Conservation (phyloP, 92 coral and sea anemone species). For the Epizoanthus illoricatus region DNA sequence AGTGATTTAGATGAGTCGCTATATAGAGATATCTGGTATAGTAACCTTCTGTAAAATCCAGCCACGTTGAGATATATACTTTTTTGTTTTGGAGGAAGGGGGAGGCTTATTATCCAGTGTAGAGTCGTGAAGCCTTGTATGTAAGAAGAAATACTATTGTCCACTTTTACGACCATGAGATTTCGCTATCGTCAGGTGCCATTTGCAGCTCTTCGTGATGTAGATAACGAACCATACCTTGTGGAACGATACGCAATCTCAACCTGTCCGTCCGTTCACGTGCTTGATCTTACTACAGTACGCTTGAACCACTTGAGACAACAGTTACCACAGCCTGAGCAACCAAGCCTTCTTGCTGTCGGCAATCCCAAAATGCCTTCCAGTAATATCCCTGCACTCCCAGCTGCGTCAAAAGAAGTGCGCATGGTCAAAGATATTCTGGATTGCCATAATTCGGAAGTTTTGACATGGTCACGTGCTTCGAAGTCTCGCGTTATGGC, state of each 20-base stretch:
- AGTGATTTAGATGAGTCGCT: too few relatives aligned
- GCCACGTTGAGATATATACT: too few relatives aligned
- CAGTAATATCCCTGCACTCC: constrained; percentile 48
- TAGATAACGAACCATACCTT: constrained; percentile 31
- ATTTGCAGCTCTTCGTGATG: constrained; percentile 57
- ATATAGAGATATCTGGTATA: too few relatives aligned
- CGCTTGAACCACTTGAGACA: constrained; percentile 19
- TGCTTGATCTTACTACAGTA: constrained; percentile 43
- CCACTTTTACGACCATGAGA: not conserved
- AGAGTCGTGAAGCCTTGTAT: not conserved
- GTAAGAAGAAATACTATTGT: not conserved
- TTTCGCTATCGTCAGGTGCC: constrained; percentile 32
- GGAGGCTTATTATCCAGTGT: too few relatives aligned
- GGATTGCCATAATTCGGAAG: constrained; percentile 36
- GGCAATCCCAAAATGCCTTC: constrained; percentile 69
- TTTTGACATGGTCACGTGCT: constrained; percentile 46
- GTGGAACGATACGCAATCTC: constrained; percentile 53
- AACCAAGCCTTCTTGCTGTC: constrained; percentile 56
- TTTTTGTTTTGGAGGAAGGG: too few relatives aligned
- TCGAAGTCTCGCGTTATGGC: constrained; percentile 49
- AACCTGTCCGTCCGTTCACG: constrained; percentile 59
- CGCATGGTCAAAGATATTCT: constrained; percentile 57
- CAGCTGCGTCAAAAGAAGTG: constrained; percentile 53
- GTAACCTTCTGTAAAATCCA: too few relatives aligned
- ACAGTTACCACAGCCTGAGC: constrained; percentile 6